These are phyloP conservation scores for Actinemys pallida DNA, from an alignment of 2,113 vertebrate species.

Conservation along the genomic window DNA sequence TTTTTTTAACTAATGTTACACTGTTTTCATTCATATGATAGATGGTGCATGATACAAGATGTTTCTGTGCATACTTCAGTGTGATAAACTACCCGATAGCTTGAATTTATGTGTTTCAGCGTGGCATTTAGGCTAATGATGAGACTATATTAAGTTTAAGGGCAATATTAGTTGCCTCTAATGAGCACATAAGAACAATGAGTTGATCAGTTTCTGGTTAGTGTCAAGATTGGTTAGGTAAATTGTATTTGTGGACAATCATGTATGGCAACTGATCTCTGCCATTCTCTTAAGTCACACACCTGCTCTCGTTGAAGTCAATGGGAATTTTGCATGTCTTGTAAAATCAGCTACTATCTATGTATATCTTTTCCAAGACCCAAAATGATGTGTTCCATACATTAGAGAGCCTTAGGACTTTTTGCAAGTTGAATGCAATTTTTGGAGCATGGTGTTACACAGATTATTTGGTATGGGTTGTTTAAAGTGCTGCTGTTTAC, in stretches of 20 bases:
- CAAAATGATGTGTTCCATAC: rapidly evolving
- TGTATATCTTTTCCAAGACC: background rate
- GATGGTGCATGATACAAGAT: background rate
- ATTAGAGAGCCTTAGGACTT: background rate
- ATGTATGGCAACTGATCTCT: background rate
- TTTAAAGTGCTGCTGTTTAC: background rate
- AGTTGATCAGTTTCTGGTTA: background rate
- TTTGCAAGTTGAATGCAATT: background rate
- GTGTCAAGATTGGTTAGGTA: background rate
- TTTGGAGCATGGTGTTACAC: background rate
- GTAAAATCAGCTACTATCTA: background rate
- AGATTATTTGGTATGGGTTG: background rate
- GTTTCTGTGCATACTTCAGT: background rate
- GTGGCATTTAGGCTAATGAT: background rate
- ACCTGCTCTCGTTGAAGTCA: background rate
- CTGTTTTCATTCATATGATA: background rate
- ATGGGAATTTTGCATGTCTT: background rate
- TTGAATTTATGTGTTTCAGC: background rate
- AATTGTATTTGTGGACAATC: background rate
- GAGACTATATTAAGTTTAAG: background rate
- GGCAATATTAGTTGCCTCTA: background rate
- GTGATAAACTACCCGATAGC: background rate
- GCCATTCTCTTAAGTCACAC: background rate
- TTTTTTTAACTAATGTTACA: background rate
- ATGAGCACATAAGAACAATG: background rate